Evolutionary conservation across 53 echinoderm and acorn worm species (phyloP), one percentile per base, ranked within the genome.

Genomic region (Arbacia lixula): DNA sequence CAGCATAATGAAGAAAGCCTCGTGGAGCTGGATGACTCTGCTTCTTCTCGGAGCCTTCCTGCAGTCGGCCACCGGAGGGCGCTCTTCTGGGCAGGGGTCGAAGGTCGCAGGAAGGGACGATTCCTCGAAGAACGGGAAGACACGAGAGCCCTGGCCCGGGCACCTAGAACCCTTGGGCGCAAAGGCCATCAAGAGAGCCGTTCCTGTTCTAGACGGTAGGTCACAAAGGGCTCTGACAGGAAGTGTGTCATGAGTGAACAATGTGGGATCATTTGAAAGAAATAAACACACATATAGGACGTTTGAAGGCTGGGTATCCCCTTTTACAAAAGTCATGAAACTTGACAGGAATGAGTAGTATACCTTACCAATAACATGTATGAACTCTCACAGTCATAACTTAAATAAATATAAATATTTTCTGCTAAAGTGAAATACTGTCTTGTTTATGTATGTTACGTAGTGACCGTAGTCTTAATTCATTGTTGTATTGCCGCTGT

Each of bases 151-250:
- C 14, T 83, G 87, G 86, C 91, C 91, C 3, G 91, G 91, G 55
- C 87, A 91, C 35, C 76, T 91, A 1, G 87, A 91, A 84, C 87
- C 91, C n/a, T 37, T 91, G 12, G 91, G 74, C 24, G 51, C 87
- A n/a, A 64, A 73, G 54, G 61, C 86, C 37, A 62, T 62, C 14
- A 50, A 62, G 16, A 78, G 60, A 53, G 27, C 72, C 1, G 58
- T 90, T 28, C 86, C 69, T 43, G 65, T 41, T 39, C 41, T 90
- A 63, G 83, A 88, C 12, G 31, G 82, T 81, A 81, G 36, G 21
- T 33, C 0, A 1, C 14, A 57, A 21, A 8, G 49, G 58, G 21
- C 8, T 8, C 14, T 46, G 46, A 8, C 46, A 10, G 46, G 8
- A 8, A 8, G 8, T 46, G 8, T 46, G 8, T 46, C 46, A 10